Evolutionary conservation across 2,797 vertebrate genomes (phyloP), one percentile per base, ranked within the genome.

Genomic region (Neopelma chrysocephalum): DNA sequence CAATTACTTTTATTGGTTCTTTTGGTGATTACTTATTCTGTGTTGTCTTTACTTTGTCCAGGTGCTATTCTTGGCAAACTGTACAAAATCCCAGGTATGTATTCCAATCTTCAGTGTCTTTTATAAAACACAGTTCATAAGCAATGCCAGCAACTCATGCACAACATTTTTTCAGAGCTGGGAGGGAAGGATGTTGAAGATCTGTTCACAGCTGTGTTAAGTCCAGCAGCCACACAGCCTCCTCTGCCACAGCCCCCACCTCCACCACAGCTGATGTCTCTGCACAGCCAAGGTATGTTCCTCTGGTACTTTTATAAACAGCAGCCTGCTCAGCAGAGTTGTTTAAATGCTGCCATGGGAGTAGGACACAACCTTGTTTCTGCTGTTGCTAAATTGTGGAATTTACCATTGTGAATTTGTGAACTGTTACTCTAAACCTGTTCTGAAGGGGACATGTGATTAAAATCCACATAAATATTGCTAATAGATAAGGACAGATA

Each of bases 171-270:
- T 97, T 53, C 97, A 99, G 99, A 99, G 95, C 98, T 99, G 73
- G 99, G 99, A 96, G 99, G 99, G 84, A 99, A 99, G 96, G 99
- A 99, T 95, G 99, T 99, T 40, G 99, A 99, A 96, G 99, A 99
- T 97, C 97, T 99, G 92, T 99, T 99, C 96, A 99, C 99, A 68
- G 99, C 99, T 40, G 99, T 99, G 36, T 98, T 99, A 73, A 99
- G 99, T 97, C 99, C 99, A 92, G 99, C 97, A 89, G 97, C 98
- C 22, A 97, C 98, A 22, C 99, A 99, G 89, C 98, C 98, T 96
- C 98, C 99, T 92, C 92, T 99, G 95, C 98, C 99, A 86, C 99
- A 98, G 88, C 98, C 98, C 90, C 98, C 98, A 19, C 97, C 98
- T 70, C 97, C 97, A 57, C 96, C 98, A 7, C 98, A 97, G 25